A percentile compares a stretch with the other conserved stretches of the same genome.
Evolutionary conservation across 35 echinoderm and acorn worm genomes (phyloP).

Genomic region (Stichopus chloronotus): DNA sequence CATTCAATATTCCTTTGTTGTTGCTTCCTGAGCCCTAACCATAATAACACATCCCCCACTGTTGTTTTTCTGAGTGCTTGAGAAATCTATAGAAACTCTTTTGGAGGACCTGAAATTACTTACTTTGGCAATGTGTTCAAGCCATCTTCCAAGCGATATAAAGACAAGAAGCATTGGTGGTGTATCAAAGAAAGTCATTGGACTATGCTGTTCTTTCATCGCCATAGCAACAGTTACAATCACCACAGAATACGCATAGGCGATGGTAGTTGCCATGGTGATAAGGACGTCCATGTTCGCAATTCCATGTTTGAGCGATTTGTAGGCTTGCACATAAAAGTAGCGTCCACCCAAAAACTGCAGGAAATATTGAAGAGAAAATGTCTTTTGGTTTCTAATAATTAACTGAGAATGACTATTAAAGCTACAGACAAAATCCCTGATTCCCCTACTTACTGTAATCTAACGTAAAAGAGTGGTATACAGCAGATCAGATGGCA

Average conservation of each 20-base stretch:
- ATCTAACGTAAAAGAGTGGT: too few species aligned
- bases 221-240: slow-evolving; percentile 73
- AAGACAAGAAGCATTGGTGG: slow-evolving; percentile 95
- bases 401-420: too few species aligned
- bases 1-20: too few species aligned
- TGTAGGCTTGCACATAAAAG: slow-evolving; percentile 98
- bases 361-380: background rate
- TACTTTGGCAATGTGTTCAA: slow-evolving; percentile 97
- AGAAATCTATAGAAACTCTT: too few species aligned
- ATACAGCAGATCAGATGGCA: too few species aligned
- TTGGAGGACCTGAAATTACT: background rate
- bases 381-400: too few species aligned
- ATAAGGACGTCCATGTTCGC: slow-evolving; percentile 99
- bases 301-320: slow-evolving; percentile 75
- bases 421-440: background rate
- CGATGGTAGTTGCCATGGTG: slow-evolving; percentile 93
- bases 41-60: too few species aligned
- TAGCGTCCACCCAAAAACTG: slow-evolving; percentile 88
- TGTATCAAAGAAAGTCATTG: slow-evolving; percentile 98
- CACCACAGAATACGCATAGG: slow-evolving; percentile 86
- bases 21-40: too few species aligned
- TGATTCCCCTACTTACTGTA: too few species aligned
- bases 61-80: too few species aligned
- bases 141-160: slow-evolving; percentile 87
- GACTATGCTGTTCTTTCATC: slow-evolving; percentile 56